Conservation (phyloP, 2,888 invertebrate genomes). For the Teinopalpus imperialis region DNA sequence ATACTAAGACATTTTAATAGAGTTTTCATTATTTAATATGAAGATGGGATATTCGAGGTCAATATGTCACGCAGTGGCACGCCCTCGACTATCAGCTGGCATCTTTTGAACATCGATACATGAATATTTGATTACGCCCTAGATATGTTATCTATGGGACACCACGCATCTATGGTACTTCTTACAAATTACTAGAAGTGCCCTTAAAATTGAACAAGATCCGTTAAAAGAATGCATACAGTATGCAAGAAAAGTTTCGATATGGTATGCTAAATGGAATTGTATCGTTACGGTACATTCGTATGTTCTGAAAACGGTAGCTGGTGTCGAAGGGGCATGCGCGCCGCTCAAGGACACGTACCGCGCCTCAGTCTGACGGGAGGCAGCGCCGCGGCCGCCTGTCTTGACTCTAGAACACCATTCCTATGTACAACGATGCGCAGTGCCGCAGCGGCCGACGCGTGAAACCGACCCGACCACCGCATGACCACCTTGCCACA, state of each 20-base stretch:
- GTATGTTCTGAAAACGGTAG: conserved; percentile 54
- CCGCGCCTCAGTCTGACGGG: conserved; percentile 74
- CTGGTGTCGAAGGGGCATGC: conserved; percentile 68
- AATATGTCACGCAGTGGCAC: conserved; percentile 54
- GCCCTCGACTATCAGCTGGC: conserved; percentile 32
- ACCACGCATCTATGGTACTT: background rate
- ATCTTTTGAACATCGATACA: conserved; percentile 30
- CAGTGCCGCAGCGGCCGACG: conserved; percentile 65
- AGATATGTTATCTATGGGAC: background rate
- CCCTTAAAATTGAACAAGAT: background rate
- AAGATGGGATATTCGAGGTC: no score
- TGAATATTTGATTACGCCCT: conserved; percentile 18
- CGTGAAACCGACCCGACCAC: conserved; percentile 50
- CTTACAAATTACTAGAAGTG: background rate
- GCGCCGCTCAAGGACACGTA: conserved; percentile 68
- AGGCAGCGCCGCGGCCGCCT: conserved; percentile 68
- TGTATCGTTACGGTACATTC: conserved; percentile 48
- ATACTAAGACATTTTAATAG: no score
- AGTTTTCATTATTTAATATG: no score
- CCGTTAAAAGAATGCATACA: background rate
- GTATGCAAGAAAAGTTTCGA: background rate
- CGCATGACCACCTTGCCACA: conserved; percentile 59
- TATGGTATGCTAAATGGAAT: conserved; percentile 28
- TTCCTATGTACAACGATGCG: conserved; percentile 54
- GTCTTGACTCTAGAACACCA: conserved; percentile 39